These are phyloP conservation scores for Drepana arcuata DNA, from an alignment of 1,140 invertebrate genomes.

Conservation along the genomic window DNA sequence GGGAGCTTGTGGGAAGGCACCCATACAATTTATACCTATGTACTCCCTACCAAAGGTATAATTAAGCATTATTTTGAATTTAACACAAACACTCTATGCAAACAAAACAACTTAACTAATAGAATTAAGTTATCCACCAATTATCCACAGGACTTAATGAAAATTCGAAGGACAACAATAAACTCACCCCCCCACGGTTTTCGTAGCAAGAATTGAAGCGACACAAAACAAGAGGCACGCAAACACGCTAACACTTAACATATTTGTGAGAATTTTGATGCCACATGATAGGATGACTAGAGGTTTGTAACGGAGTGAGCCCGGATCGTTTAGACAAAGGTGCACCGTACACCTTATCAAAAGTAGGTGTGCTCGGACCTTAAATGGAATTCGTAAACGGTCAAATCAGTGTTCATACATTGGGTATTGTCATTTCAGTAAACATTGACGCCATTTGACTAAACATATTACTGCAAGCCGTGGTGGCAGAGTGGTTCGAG, in stretches of 20 bases:
- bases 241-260: constrained; percentile 46
- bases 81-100: too few species aligned
- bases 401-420: constrained; percentile 53
- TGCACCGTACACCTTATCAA: constrained; percentile 41
- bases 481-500: too few species aligned
- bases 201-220: constrained; percentile 35
- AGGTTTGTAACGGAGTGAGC: constrained; percentile 15
- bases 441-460: too few species aligned
- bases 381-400: constrained; percentile 48
- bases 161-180: too few species aligned
- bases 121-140: too few species aligned
- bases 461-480: too few species aligned
- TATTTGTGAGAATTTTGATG: constrained; percentile 24
- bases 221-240: constrained; percentile 33
- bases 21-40: too few species aligned
- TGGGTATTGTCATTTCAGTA: constrained; percentile 14
- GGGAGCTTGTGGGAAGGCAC: too few species aligned
- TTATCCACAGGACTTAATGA: too few species aligned
- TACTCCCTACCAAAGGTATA: too few species aligned
- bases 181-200: constrained; percentile 49
- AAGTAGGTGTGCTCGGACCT: constrained; percentile 36
- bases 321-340: constrained; percentile 32
- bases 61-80: too few species aligned
- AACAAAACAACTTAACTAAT: too few species aligned
- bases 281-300: constrained; percentile 48